Percentiles rank a stretch among this genome's conserved stretches.
Evolutionary conservation across 2,888 invertebrate species (phyloP).

Genomic region (Sthenelais limicola): DNA sequence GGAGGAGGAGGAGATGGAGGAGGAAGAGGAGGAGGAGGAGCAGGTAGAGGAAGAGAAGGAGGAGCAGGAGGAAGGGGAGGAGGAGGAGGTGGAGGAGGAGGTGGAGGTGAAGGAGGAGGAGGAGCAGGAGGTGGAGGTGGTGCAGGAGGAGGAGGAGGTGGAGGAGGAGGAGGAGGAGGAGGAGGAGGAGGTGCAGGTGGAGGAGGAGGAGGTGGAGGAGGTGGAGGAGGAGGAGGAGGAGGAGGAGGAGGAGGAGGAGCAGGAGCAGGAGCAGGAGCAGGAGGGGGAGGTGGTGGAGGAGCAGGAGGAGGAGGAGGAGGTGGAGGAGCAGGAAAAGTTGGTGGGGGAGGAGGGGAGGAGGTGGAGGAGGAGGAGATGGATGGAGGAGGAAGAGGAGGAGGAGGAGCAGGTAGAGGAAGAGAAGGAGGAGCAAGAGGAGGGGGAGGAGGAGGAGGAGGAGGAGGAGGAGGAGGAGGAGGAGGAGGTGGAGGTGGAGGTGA

Average conservation of each 20-base stretch:
- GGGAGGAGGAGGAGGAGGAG: neutral
- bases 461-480: neutral
- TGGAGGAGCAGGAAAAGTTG: too few species aligned
- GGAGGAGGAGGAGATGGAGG: neutral
- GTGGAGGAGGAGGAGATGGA: too few species aligned
- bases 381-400: too few species aligned
- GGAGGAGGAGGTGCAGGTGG: neutral
- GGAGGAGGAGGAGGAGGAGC: conserved; percentile 2
- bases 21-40: neutral
- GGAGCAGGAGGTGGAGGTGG: neutral
- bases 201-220: conserved; percentile 7
- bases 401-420: too few species aligned
- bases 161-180: conserved; percentile 3
- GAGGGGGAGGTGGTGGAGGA: neutral
- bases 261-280: conserved; percentile 7
- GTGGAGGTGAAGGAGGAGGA: too few species aligned
- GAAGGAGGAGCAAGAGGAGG: too few species aligned
- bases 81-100: neutral
- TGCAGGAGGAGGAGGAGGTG: neutral
- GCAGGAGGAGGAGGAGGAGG: conserved; percentile 6
- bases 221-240: neutral
- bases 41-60: too few species aligned
- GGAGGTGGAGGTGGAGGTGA: too few species aligned
- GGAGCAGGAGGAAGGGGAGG: too few species aligned
- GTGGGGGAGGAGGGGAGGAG: too few species aligned